Base-by-base conservation (phyloP, 2,888 invertebrate species). In the Dione vanillae region DNA sequence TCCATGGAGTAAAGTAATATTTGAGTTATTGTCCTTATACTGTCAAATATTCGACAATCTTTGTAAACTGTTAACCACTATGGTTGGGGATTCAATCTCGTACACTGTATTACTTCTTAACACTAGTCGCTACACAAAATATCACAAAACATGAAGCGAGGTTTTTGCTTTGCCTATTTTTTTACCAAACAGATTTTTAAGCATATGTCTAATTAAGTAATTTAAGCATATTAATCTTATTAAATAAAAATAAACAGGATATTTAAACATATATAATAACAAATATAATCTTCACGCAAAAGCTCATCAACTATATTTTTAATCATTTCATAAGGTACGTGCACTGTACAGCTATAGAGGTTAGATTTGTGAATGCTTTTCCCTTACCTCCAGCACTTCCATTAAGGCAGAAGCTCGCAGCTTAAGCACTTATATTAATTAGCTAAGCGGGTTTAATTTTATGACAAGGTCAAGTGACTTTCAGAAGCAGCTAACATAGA, bases 401-500 rank as follows among this genome's bases (percentile, higher is more conserved):
- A 61, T 68, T 68, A 65, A 65, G 64, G 64, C 27, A 65, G 65
- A 65, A 68, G 61, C 68, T 51, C 65, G 58, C 68, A 68, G 65
- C 72, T 72, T 61, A 65, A 61, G 70, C 66, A 41, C 70, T 65
- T 67, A 65, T 40, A 67, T 72, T 72, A 72, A 72, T 72, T 70
- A 67, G 45, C 47, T 64, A 67, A 58, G 54, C 52, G 47, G 67
- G 65, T 72, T 67, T 72, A 72, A 62, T 70, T 70, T 67, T 65
- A 59, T 67, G 70, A 64, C 66, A 72, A 72, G 70, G 72, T 70
- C 70, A 72, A 65, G 59, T 70, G 52, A 67, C 41, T 67, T 72
- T 64, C 67, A 52, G 65, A 61, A 47, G 47, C 27, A 35, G 47
- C 47, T 66, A 51, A 58, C 43, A 58, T 62, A 54, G 51, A 54